These are phyloP conservation scores for Eulemur albifrons DNA, from an alignment of 2,797 vertebrate genomes.

Conservation along the genomic window DNA sequence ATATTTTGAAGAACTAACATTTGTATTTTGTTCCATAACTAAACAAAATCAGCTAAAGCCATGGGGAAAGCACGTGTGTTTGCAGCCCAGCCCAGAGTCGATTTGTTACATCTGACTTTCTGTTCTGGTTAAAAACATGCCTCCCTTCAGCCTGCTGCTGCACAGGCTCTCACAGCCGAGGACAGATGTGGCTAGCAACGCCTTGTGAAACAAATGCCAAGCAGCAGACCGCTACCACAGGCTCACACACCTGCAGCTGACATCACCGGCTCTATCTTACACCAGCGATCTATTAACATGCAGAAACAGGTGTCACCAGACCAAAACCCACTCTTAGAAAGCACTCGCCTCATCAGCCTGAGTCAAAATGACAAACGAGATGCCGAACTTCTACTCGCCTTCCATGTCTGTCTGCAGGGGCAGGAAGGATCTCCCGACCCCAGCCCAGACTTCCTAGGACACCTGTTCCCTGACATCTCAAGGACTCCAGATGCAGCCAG, in stretches of 20 bases:
- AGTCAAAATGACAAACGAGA: conserved; percentile 21
- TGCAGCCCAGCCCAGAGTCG: conserved; percentile 22
- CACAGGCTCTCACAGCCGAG: conserved; percentile 63
- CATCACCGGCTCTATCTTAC: conserved; percentile 53
- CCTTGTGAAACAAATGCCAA: conserved; percentile 59
- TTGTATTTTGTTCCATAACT: conserved; percentile 61
- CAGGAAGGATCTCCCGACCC: background rate
- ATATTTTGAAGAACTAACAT: conserved; percentile 59
- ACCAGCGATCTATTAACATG: conserved; percentile 74
- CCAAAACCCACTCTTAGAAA: conserved; percentile 77
- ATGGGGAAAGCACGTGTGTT: conserved; percentile 57
- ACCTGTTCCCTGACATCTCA: background rate
- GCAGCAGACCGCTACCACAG: conserved; percentile 77
- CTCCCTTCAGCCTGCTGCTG: conserved; percentile 51
- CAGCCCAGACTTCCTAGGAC: background rate
- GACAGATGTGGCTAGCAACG: conserved; percentile 77
- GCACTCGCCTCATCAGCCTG: conserved; percentile 51
- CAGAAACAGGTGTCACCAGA: conserved; percentile 75
- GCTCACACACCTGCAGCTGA: conserved; percentile 81
- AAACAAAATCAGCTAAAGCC: conserved; percentile 43
- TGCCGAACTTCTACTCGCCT: background rate
- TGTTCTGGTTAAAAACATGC: conserved; percentile 72
- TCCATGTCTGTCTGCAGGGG: background rate
- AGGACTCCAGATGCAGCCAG: background rate
- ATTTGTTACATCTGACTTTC: conserved; percentile 60